Evolutionary conservation across 2,113 vertebrate genomes (phyloP), one percentile per base, ranked within the genome.

Genomic region (Rafetus swinhoei): DNA sequence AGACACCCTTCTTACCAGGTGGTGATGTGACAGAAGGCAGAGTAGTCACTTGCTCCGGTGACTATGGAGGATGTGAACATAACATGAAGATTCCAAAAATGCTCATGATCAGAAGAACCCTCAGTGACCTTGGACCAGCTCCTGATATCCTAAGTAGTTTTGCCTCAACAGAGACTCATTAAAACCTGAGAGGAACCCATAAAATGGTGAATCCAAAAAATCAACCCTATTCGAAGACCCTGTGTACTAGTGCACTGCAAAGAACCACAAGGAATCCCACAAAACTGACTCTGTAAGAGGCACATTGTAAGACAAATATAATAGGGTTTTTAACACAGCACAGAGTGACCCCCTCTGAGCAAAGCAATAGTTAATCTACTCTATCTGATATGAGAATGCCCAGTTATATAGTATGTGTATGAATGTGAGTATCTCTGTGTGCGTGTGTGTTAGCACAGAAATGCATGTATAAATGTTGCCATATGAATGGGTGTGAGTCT

Each of bases 321-420:
- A 74, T 39, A 39, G 35, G 11, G 5, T 45, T 62, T 62, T 45
- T 74, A 39, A 74, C 19, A 39, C n/a, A 21, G 19, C 19, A 22
- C 39, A 39, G 35, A 11, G 9, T 21, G 72, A 76, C 72, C 11
- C 2, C 22, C 10, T 45, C n/a, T 72, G 69, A 35, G 69, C 10
- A 19, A 72, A 72, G 32, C n/a, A 35, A 35, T 35, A 45, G 35
- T 7, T 62, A 3, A 32, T 82, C 55, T 84, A 56, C 39, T 3
- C 35, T 7, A 1, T 22, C 25, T 1, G 9, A 21, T 7, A 22
- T 4, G 5, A 10, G 65, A 57, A 82, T 74, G 22, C 54, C 32
- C 19, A 27, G 0, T 59, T 27, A 72, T 0, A 0, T 21, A 53
- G 14, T 0, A 7, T 52, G 27, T 45, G 32, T 21, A 7, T 74